phyloP scores from a whole-genome alignment of 2,888 invertebrate genomes.

The Sinhomidia bicolor region DNA sequence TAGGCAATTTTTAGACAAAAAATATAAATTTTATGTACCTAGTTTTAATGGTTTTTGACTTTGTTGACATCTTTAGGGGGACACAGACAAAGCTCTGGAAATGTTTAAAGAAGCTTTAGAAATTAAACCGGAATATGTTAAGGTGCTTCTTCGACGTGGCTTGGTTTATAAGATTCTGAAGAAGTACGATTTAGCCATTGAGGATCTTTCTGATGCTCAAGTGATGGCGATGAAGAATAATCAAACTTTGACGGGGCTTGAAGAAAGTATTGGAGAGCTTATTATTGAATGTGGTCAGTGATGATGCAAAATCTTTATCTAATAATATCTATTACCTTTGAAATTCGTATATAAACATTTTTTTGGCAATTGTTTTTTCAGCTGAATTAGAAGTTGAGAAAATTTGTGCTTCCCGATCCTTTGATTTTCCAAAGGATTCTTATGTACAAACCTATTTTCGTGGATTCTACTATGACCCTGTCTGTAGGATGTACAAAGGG shows the following conservation, averaged over 20 bases:
- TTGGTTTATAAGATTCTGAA: conserved; percentile 42
- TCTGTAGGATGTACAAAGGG: conserved; percentile 68
- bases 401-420: not conserved
- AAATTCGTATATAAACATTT: not conserved
- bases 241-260: conserved; percentile 21
- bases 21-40: not conserved
- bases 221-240: conserved; percentile 39
- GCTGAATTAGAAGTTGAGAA: conserved; percentile 60
- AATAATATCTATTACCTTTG: no score
- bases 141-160: conserved; percentile 45
- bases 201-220: conserved; percentile 61
- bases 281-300: conserved; percentile 44
- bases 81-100: conserved; percentile 38
- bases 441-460: conserved; percentile 50
- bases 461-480: conserved; percentile 65
- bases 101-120: conserved; percentile 45
- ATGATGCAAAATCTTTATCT: not conserved
- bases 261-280: not conserved
- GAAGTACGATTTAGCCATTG: conserved; percentile 57
- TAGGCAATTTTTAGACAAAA: not conserved
- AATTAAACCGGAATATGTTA: conserved; percentile 51
- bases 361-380: conserved; percentile 4
- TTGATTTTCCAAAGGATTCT: conserved; percentile 2
- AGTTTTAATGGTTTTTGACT: not conserved
- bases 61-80: conserved; percentile 36